phyloP scores from a whole-genome alignment of 2,888 invertebrate species.

The Agriopis marginaria region DNA sequence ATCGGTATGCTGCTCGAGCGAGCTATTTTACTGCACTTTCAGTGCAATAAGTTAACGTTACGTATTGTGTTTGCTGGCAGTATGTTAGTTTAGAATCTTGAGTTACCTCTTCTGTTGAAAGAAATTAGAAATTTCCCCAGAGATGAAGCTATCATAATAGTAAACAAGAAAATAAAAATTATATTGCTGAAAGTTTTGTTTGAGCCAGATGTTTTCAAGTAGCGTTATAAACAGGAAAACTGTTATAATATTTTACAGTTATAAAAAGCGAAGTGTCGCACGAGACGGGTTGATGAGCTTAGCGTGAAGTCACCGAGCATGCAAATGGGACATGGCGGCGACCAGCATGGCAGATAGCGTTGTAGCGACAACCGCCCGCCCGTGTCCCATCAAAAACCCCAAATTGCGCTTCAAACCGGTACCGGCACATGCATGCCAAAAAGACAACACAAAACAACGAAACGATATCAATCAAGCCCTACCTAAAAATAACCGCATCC shows the following conservation, averaged over 20 bases:
- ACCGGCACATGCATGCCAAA: slow-evolving; percentile 50
- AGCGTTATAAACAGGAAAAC: slow-evolving; percentile 16
- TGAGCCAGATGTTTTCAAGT: slow-evolving; percentile 3
- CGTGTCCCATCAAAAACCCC: slow-evolving; percentile 50
- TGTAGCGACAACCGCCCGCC: slow-evolving; percentile 39
- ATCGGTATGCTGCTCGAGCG: slow-evolving; percentile 40
- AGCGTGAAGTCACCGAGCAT: slow-evolving; percentile 48
- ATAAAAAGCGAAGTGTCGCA: slow-evolving; percentile 50
- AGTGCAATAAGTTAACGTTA: slow-evolving; percentile 33
- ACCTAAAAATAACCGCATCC: slow-evolving; percentile 49
- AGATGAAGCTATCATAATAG: neutral
- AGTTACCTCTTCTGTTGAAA: slow-evolving; percentile 1
- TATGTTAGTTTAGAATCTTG: slow-evolving; percentile 18
- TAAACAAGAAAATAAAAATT: neutral
- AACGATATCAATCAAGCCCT: slow-evolving; percentile 56
- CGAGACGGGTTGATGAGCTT: slow-evolving; percentile 46
- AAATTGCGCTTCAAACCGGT: slow-evolving; percentile 55
- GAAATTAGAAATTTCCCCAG: slow-evolving; percentile 10
- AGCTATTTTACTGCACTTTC: slow-evolving; percentile 42
- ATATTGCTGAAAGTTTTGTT: neutral
- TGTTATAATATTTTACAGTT: slow-evolving; percentile 50
- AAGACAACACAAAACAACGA: slow-evolving; percentile 37
- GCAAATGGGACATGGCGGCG: slow-evolving; percentile 56
- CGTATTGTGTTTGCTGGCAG: slow-evolving; percentile 24
- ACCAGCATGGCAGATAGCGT: slow-evolving; percentile 50